phyloP scores from a whole-genome alignment of 2,888 invertebrate species.

The Arrhopalites spinosus region DNA sequence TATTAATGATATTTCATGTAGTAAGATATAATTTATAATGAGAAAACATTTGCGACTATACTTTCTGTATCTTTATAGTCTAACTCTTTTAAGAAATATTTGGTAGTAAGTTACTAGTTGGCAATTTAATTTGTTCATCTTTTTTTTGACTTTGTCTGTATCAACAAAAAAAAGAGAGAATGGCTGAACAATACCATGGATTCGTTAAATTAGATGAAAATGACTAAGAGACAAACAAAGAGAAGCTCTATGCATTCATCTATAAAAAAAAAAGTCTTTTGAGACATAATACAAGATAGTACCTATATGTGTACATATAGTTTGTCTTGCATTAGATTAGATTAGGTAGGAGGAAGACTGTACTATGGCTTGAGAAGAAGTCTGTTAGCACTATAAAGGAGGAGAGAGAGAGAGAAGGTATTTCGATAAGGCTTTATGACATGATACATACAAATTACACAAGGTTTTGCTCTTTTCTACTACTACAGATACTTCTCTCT shows the following conservation, averaged over 20 bases:
- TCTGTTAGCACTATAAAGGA: not conserved
- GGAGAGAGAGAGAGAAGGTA: too few species aligned
- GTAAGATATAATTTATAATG: too few species aligned
- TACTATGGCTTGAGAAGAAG: not conserved
- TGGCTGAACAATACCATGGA: not conserved
- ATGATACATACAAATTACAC: not conserved
- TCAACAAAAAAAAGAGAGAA: not conserved
- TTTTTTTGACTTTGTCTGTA: not conserved
- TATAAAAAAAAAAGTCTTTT: not conserved
- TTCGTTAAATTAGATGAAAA: not conserved
- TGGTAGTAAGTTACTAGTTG: not conserved
- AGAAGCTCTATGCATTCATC: not conserved
- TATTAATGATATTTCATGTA: too few species aligned
- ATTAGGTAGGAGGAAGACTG: conserved; percentile 11
- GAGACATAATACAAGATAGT: not conserved
- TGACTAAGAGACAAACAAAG: not conserved
- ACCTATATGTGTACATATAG: not conserved
- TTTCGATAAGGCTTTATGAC: not conserved
- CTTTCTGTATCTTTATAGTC: too few species aligned
- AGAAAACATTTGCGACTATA: too few species aligned
- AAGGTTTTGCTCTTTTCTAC: not conserved
- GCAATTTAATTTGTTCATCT: not conserved
- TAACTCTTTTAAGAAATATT: too few species aligned
- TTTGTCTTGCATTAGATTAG: conserved; percentile 25
- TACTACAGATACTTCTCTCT: not conserved